Evolutionary conservation across 2,113 vertebrate species (phyloP).

Genomic region (Nesospiza acunhae): DNA sequence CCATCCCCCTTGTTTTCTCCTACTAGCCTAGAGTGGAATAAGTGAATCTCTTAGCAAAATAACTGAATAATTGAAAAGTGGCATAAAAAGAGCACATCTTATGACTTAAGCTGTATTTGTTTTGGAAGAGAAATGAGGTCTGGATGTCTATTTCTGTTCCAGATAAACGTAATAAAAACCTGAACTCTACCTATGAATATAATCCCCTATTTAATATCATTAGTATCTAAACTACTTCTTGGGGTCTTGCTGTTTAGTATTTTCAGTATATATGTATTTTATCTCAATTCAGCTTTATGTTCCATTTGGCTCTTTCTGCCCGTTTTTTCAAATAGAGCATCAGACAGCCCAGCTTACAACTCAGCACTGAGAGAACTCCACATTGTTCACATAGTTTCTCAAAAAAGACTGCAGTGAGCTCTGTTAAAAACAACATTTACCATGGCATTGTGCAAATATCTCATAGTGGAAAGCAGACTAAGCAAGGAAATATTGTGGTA

Average conservation of each 20-base stretch:
- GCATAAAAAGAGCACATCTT: not conserved
- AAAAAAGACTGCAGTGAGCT: not conserved
- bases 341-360: not conserved
- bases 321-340: not conserved
- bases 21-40: not conserved
- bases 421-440: conserved; percentile 51
- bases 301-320: not conserved
- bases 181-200: not conserved
- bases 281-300: not conserved
- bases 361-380: not conserved
- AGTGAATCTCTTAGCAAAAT: not conserved
- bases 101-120: not conserved
- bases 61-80: not conserved
- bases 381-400: conserved; percentile 15
- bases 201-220: not conserved
- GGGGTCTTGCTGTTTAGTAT: not conserved
- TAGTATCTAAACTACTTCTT: not conserved
- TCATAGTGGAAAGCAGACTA: conserved; percentile 23
- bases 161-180: not conserved
- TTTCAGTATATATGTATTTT: not conserved
- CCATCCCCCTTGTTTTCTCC: rapidly evolving
- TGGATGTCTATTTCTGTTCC: not conserved
- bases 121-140: not conserved
- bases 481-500: conserved; percentile 56
- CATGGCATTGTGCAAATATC: not conserved